These are phyloP conservation scores for Ochlodes sylvanus DNA, from an alignment of 2,888 invertebrate species.

Conservation along the genomic window DNA sequence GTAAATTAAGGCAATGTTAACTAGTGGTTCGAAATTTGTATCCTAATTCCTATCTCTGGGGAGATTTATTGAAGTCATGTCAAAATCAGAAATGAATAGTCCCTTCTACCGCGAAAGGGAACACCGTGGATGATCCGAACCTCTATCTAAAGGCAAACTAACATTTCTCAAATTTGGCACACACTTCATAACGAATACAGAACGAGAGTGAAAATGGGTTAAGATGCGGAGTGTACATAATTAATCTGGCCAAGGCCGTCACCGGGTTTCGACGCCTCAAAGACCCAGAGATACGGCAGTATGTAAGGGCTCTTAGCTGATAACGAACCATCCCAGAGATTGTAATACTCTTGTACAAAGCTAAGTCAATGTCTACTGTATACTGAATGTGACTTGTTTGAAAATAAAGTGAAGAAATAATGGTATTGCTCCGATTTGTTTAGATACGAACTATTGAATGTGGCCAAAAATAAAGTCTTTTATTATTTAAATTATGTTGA, in stretches of 20 bases:
- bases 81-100: too few relatives aligned
- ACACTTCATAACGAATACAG: constrained; percentile 22
- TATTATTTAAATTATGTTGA: too few relatives aligned
- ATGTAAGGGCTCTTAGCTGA: constrained; percentile 25
- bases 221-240: constrained; percentile 32
- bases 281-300: constrained; percentile 27
- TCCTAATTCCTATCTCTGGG: too few relatives aligned
- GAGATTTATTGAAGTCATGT: too few relatives aligned
- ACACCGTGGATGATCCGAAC: too few relatives aligned
- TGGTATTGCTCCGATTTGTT: background rate
- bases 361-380: constrained; percentile 9
- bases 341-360: constrained; percentile 18
- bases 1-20: too few relatives aligned
- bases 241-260: constrained; percentile 36
- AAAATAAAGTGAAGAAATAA: background rate
- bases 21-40: too few relatives aligned
- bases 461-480: too few relatives aligned
- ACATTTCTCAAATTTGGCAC: constrained; percentile 12
- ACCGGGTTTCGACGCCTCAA: constrained; percentile 28
- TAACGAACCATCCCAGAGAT: constrained; percentile 30
- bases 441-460: background rate
- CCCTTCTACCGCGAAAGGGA: too few relatives aligned
- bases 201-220: constrained; percentile 32
- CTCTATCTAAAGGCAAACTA: too few relatives aligned
- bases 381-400: background rate